Evolutionary conservation across 2,888 invertebrate species (phyloP), one percentile per base, ranked within the genome.

Genomic region (Busseola fusca): DNA sequence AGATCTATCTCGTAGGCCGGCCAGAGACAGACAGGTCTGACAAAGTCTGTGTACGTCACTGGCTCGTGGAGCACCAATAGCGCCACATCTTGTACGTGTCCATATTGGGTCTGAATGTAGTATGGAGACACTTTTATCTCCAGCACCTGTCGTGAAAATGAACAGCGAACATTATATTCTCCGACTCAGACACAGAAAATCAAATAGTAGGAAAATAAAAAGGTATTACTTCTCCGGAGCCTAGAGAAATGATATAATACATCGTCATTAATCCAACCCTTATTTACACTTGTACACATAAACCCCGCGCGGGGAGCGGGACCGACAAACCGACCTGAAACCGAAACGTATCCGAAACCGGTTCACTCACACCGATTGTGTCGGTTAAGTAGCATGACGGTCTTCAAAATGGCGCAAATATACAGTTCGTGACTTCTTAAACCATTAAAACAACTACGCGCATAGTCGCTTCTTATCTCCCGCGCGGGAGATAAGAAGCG

Each of bases 21-120:
- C 58, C 34, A n/a, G 34, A 58, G n/a, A 34, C 58, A 58, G 14
- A 58, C 58, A 58, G 58, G 58, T 34, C 58, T 58, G 34, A 58
- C 34, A n/a, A 34, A 58, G 34, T 57, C 57, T 7, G 30, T 57
- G 57, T 57, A 57, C 21, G 12, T 30, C 57, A 57, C 21, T 30
- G 30, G 9, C 58, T 58, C 58, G 21, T 58, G n/a, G 34, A 34
- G 58, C 14, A 34, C 9, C 58, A 58, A 34, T 16, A 58, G 4
- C n/a, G 58, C n/a, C 58, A n/a, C 14, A 34, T 58, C n/a, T n/a
- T 34, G n/a, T 16, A 6, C 6, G 57, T 21, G 21, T 57, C 10
- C 25, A 25, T 6, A 25, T 52, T 52, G 14, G 2, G 25, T 25
- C 6, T 25, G 25, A 14, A 52, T 14, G 34, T 34, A 58, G 30